phyloP scores from a whole-genome alignment of 1,140 invertebrate species.

The Drosophila persimilis region DNA sequence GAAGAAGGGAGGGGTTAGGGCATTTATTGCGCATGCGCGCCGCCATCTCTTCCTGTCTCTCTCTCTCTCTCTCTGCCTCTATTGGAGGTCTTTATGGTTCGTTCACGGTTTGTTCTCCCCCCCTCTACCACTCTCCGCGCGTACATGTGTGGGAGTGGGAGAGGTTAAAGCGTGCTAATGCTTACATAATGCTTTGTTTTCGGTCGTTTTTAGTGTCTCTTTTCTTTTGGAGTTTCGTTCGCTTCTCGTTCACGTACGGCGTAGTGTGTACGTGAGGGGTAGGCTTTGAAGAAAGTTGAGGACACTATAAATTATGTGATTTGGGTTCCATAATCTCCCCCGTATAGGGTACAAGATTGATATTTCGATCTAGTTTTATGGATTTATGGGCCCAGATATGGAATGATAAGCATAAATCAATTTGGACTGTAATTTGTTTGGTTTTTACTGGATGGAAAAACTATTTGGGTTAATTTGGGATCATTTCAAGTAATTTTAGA shows the following conservation, averaged over 20 bases:
- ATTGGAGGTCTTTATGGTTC: conserved; percentile 52
- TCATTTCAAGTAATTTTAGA: conserved; percentile 26
- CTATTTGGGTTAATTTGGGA: conserved; percentile 29
- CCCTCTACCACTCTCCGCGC: background rate
- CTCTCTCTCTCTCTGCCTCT: conserved; percentile 32
- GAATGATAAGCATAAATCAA: conserved; percentile 24
- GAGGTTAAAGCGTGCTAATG: conserved; percentile 71
- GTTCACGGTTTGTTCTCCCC: conserved; percentile 51
- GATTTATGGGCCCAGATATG: background rate
- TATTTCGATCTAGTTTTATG: conserved; percentile 15
- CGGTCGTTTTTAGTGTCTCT: conserved; percentile 5
- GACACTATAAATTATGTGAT: conserved; percentile 43
- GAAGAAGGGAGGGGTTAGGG: conserved; percentile 29
- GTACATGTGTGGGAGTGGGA: conserved; percentile 12
- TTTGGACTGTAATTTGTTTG: background rate
- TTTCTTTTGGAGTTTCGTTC: conserved; percentile 23
- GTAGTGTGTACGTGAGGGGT: conserved; percentile 34
- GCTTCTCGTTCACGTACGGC: conserved; percentile 15
- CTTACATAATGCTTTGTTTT: conserved; percentile 65
- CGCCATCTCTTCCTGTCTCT: conserved; percentile 6
- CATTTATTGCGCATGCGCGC: conserved; percentile 69
- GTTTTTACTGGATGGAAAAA: background rate
- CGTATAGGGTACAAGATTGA: conserved; percentile 4
- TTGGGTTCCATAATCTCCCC: conserved; percentile 8
- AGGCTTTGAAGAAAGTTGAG: conserved; percentile 29